Conservation (phyloP, 2,113 vertebrate species). For the Marmota flaviventris region DNA sequence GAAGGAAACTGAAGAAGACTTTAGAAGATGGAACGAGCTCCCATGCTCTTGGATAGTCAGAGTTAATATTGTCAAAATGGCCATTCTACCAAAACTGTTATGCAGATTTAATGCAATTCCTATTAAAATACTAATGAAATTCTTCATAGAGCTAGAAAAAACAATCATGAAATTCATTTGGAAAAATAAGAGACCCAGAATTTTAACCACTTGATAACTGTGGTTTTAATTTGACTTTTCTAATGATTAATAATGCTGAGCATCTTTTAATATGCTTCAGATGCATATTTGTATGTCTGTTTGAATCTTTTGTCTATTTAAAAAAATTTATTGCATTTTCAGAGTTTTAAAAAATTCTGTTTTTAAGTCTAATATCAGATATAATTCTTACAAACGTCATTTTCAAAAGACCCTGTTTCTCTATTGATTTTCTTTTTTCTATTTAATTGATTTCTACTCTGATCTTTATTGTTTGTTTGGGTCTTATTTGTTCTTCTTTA, state of each 20-base stretch:
- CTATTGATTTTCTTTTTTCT: not conserved
- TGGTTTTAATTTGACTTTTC: constrained; percentile 33
- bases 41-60: no score
- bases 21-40: no score
- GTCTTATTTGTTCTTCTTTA: not conserved
- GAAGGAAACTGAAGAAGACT: no score
- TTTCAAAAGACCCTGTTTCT: constrained; percentile 28
- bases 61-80: no score
- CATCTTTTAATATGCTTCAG: constrained; percentile 5
- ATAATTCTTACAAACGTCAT: not conserved
- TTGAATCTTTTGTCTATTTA: not conserved
- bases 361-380: constrained; percentile 14
- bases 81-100: no score
- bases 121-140: no score
- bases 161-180: no score
- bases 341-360: not conserved
- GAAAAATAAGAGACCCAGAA: not conserved
- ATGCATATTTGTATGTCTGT: not conserved
- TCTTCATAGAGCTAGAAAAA: no score
- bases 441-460: not conserved
- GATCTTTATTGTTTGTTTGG: not conserved
- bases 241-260: not conserved
- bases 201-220: not conserved
- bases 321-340: not conserved
- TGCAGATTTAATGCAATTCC: no score